Evolutionary conservation across 2,113 vertebrate species (phyloP), one percentile per base, ranked within the genome.

Genomic region (Terrapene triunguis): DNA sequence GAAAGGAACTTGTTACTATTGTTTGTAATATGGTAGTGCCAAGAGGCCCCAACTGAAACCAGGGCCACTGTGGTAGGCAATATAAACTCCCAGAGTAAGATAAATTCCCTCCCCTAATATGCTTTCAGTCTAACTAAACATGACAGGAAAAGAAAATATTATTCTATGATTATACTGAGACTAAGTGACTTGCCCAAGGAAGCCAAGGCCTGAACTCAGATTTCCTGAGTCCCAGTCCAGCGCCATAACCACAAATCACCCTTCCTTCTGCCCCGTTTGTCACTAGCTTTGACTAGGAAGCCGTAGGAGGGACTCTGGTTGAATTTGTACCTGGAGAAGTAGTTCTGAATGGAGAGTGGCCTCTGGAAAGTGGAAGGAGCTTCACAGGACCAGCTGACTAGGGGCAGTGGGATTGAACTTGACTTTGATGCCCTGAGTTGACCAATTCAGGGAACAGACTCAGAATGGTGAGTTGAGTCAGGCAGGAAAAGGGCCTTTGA

Each of bases 321-420:
- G 92, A 95, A 83, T 96, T 92, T 96, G 3, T 50, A 89, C 90
- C 81, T 79, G 74, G 79, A 94, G 74, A 88, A 84, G 91, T 12
- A 89, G 87, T 91, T 92, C 81, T 82, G 50, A 89, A 88, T 54
- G 92, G 92, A 88, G 79, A 87, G 85, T 12, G 82, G 44, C 53
- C 72, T 48, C 90, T 62, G 85, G 57, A 57, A 51, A 80, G 44
- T 80, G 62, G 87, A 79, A 96, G 94, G 95, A 92, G 62, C 55
- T 95, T 50, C 85, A 88, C 87, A 89, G 92, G 62, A 89, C 69
- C 82, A 90, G 80, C 4, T 96, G 35, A 19, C 90, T 57, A 72
- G 62, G 38, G 79, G 84, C 79, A 89, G 69, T 48, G 50, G 2
- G n/a, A 50, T 78, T 50, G 38, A 78, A 95, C 76, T 4, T 82